Evolutionary conservation across 2,888 invertebrate genomes (phyloP).

Genomic region (Hirtodrosophila trivittata): DNA sequence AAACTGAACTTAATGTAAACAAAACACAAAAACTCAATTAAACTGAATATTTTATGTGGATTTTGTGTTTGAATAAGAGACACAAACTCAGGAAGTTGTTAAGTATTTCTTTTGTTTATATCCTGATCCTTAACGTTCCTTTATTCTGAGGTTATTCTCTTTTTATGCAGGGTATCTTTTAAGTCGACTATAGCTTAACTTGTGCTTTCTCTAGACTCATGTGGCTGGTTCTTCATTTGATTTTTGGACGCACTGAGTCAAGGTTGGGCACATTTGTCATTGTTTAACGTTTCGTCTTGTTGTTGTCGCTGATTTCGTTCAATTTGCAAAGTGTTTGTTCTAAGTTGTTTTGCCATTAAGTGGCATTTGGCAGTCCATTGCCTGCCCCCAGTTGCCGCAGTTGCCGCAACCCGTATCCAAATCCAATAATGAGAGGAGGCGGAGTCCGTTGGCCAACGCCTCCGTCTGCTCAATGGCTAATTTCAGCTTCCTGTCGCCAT

Average conservation of each 20-base stretch:
- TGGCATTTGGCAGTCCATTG: conserved; percentile 59
- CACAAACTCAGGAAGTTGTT: too few relatives aligned
- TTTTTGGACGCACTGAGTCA: conserved; percentile 54
- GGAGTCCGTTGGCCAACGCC: background rate
- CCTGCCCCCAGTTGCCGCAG: background rate
- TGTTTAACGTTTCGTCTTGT: conserved; percentile 55
- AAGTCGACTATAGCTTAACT: background rate
- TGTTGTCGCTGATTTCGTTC: conserved; percentile 62
- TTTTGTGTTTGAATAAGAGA: too few relatives aligned
- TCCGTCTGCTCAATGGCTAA: conserved; percentile 30
- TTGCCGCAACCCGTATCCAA: background rate
- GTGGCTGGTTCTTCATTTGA: conserved; percentile 21
- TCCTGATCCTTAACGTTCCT: too few relatives aligned
- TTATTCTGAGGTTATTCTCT: too few relatives aligned
- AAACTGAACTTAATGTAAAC: too few relatives aligned
- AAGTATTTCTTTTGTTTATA: too few relatives aligned
- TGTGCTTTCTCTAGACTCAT: conserved; percentile 17
- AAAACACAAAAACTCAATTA: too few relatives aligned
- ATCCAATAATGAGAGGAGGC: too few relatives aligned
- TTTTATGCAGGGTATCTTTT: conserved; percentile 36
- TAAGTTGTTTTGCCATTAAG: conserved; percentile 64
- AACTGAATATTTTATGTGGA: too few relatives aligned
- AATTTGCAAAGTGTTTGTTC: conserved; percentile 71
- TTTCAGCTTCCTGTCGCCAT: conserved; percentile 61
- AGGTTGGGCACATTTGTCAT: conserved; percentile 74